Evolutionary conservation across 1,140 invertebrate species (phyloP).

Genomic region (Drosophila subpulchrella): DNA sequence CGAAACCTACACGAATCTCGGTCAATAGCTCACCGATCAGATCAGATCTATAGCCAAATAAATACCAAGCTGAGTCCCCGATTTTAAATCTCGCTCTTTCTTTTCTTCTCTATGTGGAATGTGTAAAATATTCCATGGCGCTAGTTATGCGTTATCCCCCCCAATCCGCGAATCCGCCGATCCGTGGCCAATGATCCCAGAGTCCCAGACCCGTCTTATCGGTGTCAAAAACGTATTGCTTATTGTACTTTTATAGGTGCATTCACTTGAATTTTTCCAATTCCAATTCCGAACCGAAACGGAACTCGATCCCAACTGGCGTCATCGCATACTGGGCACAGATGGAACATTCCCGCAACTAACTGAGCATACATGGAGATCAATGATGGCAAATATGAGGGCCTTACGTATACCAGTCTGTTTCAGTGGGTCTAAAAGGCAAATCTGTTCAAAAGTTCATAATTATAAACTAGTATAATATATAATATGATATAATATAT

Average conservation of each 20-base stretch:
- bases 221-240: slow-evolving; percentile 35
- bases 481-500: no score
- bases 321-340: background rate
- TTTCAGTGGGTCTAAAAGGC: background rate
- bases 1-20: background rate
- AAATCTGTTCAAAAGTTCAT: background rate
- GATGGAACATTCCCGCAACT: background rate
- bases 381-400: background rate
- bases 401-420: background rate
- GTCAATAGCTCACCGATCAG: slow-evolving; percentile 16
- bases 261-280: slow-evolving; percentile 42
- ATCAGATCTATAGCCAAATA: slow-evolving; percentile 17
- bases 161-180: slow-evolving; percentile 3
- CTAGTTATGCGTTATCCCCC: slow-evolving; percentile 15
- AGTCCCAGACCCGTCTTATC: slow-evolving; percentile 23
- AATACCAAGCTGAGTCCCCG: slow-evolving; percentile 7
- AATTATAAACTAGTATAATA: no score
- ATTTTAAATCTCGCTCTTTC: background rate
- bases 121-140: slow-evolving; percentile 21
- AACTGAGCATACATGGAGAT: background rate
- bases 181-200: slow-evolving; percentile 32
- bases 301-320: slow-evolving; percentile 32
- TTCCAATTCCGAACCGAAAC: slow-evolving; percentile 9
- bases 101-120: background rate
- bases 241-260: slow-evolving; percentile 49